Percentiles rank a stretch among this genome's conserved stretches.
These are phyloP conservation scores for Pandion haliaetus DNA, from an alignment of 2,113 vertebrate species.

Conservation along the genomic window DNA sequence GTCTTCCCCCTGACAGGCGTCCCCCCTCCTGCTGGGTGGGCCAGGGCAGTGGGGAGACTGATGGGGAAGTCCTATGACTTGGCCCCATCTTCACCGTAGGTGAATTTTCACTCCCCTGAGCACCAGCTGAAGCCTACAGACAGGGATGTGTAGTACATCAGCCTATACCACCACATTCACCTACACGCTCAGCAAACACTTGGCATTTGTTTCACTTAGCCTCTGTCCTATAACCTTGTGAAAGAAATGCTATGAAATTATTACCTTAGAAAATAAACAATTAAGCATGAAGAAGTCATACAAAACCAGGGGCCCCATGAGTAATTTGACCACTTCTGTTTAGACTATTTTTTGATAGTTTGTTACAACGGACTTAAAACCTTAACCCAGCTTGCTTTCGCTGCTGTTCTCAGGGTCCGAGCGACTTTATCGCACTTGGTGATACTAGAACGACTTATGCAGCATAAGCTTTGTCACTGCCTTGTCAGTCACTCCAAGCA, in stretches of 20 bases:
- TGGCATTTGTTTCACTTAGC: not conserved
- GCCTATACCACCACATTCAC: not conserved
- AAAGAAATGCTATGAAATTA: not conserved
- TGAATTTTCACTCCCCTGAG: not conserved
- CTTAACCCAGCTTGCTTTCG: not conserved
- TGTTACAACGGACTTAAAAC: not conserved
- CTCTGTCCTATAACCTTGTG: not conserved
- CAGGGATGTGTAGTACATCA: not conserved
- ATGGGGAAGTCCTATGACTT: not conserved
- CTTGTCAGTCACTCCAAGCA: not conserved
- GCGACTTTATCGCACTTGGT: fast-evolving
- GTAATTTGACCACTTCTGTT: not conserved
- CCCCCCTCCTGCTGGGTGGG: not conserved
- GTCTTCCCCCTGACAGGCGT: not conserved
- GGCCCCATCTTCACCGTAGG: not conserved
- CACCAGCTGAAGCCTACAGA: not conserved
- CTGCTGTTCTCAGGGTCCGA: fast-evolving
- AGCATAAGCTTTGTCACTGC: not conserved
- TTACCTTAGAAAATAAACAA: not conserved
- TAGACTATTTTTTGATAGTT: not conserved
- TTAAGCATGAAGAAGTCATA: not conserved
- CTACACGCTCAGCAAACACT: not conserved
- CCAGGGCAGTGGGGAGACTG: not conserved
- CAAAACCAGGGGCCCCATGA: not conserved
- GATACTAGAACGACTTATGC: not conserved